Evolutionary conservation across 2,113 vertebrate genomes (phyloP).

Genomic region (Mellivora capensis): DNA sequence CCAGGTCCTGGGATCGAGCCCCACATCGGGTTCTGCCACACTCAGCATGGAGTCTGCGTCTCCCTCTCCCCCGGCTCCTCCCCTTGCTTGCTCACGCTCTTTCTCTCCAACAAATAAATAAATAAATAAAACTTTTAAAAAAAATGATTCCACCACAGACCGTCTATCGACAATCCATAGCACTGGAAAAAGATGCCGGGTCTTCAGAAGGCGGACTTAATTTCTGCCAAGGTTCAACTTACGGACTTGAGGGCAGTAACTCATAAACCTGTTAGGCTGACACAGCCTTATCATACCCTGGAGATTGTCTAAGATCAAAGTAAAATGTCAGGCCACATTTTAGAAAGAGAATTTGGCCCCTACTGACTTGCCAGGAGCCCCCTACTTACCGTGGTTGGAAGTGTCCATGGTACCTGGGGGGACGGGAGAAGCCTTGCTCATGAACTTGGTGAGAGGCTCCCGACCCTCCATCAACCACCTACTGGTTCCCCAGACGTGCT

Average conservation of each 20-base stretch:
- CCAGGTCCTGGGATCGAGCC: background rate
- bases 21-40: background rate
- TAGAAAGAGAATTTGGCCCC: background rate
- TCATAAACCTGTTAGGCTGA: background rate
- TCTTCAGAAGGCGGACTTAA: background rate
- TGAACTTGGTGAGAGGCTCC: background rate
- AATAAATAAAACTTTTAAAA: background rate
- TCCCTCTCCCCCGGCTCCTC: background rate
- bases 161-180: background rate
- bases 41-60: background rate
- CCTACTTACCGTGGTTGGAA: rapidly evolving
- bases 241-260: background rate
- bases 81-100: background rate
- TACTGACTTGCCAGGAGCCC: background rate
- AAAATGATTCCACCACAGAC: background rate
- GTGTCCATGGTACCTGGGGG: background rate
- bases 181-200: background rate
- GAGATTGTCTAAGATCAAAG: background rate
- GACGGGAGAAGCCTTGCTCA: background rate
- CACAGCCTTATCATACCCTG: background rate
- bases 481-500: background rate
- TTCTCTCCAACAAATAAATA: background rate
- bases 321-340: background rate
- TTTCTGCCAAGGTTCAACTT: background rate
- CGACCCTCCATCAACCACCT: background rate